Base-by-base conservation (phyloP, 2,113 vertebrate genomes). In the Ctenomys sociabilis region DNA sequence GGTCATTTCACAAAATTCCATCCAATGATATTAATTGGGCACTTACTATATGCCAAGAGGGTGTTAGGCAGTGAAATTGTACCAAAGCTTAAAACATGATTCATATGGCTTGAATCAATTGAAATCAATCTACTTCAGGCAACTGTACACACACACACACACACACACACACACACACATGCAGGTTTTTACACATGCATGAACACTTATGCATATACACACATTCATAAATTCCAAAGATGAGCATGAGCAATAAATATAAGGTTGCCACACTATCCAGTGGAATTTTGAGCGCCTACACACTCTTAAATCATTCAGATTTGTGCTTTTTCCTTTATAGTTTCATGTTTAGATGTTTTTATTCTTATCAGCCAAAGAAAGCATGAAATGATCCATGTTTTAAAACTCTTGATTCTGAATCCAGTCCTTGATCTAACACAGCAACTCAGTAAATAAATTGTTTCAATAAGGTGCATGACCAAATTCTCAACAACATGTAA, bases 81-180 rank as follows among this genome's bases (percentile, higher is more conserved):
- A 78, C 28, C 28, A 49, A 49, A 78, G 28, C 26, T 30, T 49
- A 49, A 78, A 32, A 91, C 35, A 91, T 37, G 77, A 66, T 61
- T 85, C 68, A 24, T 40, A 73, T 28, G 22, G 8, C 26, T 24
- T n/a, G n/a, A 81, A 91, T 43, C 11, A 52, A 40, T 63, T 77
- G 59, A 82, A 78, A 94, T 68, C 52, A 57, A 90, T 77, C 26
- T 87, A 66, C 77, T 91, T 90, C 81, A 85, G 40, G 32, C 43
- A 96, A 16, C 16, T 35, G 24, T 7, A 92, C 37, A 63, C n/a
- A 82, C n/a, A 35, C 26, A 43, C 7, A 40, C 7, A 57, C 37
- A 40, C 49, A 72, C 4, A 37, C 19, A 49, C 43, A 57, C 16
- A 64, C 28, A 37, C 57, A 78, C 37, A 84, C 16, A 57, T 6